These are phyloP conservation scores for Xestia c-nigrum DNA, from an alignment of 2,888 invertebrate genomes.

Conservation along the genomic window DNA sequence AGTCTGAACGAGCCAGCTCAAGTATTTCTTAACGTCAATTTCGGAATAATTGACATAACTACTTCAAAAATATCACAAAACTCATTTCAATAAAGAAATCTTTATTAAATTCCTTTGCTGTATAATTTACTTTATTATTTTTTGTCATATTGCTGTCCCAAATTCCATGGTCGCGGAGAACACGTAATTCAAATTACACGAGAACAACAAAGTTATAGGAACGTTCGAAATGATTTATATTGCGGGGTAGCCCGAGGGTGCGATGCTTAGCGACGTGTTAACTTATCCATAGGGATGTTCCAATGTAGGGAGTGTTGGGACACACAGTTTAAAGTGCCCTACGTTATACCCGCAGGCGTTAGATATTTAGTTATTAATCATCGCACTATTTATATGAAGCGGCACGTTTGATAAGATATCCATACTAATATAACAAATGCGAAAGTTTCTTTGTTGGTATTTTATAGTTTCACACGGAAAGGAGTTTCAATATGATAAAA, in stretches of 20 bases:
- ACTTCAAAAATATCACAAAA: constrained; percentile 1
- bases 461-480: neutral
- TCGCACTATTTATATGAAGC: constrained; percentile 19
- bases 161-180: constrained; percentile 73
- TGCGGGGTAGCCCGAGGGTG: constrained; percentile 79
- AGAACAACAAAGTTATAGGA: constrained; percentile 82
- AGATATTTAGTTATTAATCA: constrained; percentile 47
- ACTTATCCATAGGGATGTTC: constrained; percentile 76
- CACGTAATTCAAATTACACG: constrained; percentile 81
- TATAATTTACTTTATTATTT: constrained; percentile 57
- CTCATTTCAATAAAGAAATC: constrained; percentile 32
- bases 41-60: neutral
- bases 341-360: constrained; percentile 55
- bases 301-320: constrained; percentile 53
- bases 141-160: constrained; percentile 47
- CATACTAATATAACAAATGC: neutral
- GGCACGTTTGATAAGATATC: constrained; percentile 1
- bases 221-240: constrained; percentile 83
- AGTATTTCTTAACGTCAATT: neutral
- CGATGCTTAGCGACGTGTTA: constrained; percentile 77
- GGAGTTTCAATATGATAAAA: neutral
- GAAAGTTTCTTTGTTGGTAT: neutral
- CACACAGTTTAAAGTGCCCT: constrained; percentile 66
- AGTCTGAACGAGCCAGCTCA: neutral
- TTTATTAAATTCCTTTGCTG: constrained; percentile 51